Percentiles rank a stretch among this genome's conserved stretches.
Conservation (phyloP, 1,140 invertebrate species). For the Varroa destructor region DNA sequence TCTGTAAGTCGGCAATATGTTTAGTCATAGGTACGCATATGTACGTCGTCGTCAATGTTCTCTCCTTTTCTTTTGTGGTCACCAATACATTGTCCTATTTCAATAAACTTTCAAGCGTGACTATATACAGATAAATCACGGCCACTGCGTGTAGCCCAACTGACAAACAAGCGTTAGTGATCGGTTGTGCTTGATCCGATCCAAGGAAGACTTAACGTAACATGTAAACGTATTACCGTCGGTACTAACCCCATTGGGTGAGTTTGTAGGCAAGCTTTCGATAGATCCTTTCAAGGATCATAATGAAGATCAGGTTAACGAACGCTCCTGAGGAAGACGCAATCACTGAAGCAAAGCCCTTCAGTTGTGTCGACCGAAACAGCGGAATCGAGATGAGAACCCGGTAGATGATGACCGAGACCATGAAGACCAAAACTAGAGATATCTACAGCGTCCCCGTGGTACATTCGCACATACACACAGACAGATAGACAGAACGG, state of each 20-base stretch:
- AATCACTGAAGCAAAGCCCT: slow-evolving; percentile 50
- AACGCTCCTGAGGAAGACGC: slow-evolving; percentile 55
- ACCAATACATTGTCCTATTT: too few relatives aligned
- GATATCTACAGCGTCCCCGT: slow-evolving; percentile 45
- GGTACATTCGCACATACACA: slow-evolving; percentile 29
- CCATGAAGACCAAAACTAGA: slow-evolving; percentile 57
- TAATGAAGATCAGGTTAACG: slow-evolving; percentile 56
- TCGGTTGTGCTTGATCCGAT: too few relatives aligned
- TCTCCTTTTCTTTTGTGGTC: too few relatives aligned
- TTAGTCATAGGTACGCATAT: too few relatives aligned
- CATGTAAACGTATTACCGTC: not conserved
- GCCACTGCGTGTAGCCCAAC: too few relatives aligned
- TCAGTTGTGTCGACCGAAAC: slow-evolving; percentile 48
- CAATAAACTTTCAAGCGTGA: too few relatives aligned
- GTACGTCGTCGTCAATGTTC: too few relatives aligned
- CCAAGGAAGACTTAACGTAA: too few relatives aligned
- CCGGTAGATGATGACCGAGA: slow-evolving; percentile 59
- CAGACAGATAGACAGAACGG: not conserved
- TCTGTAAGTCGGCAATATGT: too few relatives aligned
- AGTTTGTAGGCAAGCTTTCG: slow-evolving; percentile 50
- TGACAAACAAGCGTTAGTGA: too few relatives aligned
- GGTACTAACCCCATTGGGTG: slow-evolving; percentile 50
- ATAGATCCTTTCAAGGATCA: slow-evolving; percentile 51
- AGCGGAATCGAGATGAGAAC: slow-evolving; percentile 49
- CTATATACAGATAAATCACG: too few relatives aligned